Evolutionary conservation across 53 echinoderm and acorn worm genomes (phyloP).

Genomic region (Actinopyga echinites): DNA sequence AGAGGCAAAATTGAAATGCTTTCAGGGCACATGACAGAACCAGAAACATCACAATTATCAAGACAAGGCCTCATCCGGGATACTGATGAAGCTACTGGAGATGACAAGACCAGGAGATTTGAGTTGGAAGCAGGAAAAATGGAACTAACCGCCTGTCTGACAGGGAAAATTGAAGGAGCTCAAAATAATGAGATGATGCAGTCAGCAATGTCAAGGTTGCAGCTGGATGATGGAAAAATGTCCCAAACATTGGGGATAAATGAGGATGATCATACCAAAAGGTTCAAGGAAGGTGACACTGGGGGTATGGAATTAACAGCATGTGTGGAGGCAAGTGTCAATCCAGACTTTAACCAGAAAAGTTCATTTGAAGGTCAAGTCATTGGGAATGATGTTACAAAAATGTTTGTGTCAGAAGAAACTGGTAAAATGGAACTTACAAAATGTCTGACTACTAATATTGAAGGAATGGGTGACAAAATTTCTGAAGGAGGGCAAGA

Average conservation of each 20-base stretch:
- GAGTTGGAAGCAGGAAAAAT: constrained; percentile 39
- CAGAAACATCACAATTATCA: too few relatives aligned
- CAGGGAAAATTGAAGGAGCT: neutral
- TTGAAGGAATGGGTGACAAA: too few relatives aligned
- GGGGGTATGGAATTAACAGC: constrained; percentile 49
- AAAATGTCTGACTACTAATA: neutral
- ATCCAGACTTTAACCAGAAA: neutral
- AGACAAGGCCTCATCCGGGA: neutral
- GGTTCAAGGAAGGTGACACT: constrained; percentile 16
- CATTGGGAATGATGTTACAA: neutral
- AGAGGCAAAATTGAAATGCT: too few relatives aligned
- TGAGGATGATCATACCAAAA: constrained; percentile 23
- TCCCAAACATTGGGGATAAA: neutral
- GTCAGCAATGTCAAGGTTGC: neutral
- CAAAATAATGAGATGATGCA: neutral
- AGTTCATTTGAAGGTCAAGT: too few relatives aligned
- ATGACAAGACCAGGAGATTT: constrained; percentile 40
- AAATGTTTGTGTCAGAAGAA: constrained; percentile 2
- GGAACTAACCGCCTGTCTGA: constrained; percentile 42
- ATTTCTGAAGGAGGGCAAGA: too few relatives aligned
- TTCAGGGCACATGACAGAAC: too few relatives aligned
- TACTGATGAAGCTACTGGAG: neutral
- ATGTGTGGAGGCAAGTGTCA: neutral
- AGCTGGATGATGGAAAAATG: too few relatives aligned
- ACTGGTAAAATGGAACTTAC: constrained; percentile 5